Evolutionary conservation across 2,113 vertebrate genomes (phyloP).

Genomic region (human (Homo sapiens)): DNA sequence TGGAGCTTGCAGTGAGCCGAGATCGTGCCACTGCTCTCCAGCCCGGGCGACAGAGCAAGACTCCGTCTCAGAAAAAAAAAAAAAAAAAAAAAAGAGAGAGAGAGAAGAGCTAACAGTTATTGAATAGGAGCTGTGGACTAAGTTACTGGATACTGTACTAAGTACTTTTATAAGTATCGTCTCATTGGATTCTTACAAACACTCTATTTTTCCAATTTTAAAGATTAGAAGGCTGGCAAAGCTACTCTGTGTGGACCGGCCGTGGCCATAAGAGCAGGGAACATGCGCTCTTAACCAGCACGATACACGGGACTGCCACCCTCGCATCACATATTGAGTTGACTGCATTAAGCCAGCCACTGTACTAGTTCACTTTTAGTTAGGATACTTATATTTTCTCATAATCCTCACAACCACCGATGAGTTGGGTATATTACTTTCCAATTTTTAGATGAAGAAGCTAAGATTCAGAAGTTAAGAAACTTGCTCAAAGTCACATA

Average conservation of each 20-base stretch:
- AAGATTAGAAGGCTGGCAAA: neutral
- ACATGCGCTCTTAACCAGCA: neutral
- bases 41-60: too few species aligned
- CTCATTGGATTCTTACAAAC: neutral
- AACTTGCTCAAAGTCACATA: neutral
- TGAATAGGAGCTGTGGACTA: neutral
- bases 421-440: neutral
- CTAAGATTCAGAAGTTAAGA: neutral
- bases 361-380: neutral
- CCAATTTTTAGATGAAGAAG: neutral
- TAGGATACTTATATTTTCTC: neutral
- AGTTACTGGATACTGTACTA: neutral
- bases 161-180: neutral
- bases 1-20: too few species aligned
- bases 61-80: too few species aligned
- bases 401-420: neutral
- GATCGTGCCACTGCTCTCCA: too few species aligned
- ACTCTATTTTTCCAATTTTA: neutral
- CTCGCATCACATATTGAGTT: neutral
- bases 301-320: too few species aligned
- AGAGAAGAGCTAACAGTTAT: neutral
- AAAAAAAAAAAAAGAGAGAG: too few species aligned
- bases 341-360: neutral
- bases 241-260: neutral
- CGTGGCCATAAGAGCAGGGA: too few species aligned